A percentile compares a stretch with the other conserved stretches of the same genome.
Evolutionary conservation across 2,888 invertebrate species (phyloP).

Genomic region (Caenorhabditis drosophilae): DNA sequence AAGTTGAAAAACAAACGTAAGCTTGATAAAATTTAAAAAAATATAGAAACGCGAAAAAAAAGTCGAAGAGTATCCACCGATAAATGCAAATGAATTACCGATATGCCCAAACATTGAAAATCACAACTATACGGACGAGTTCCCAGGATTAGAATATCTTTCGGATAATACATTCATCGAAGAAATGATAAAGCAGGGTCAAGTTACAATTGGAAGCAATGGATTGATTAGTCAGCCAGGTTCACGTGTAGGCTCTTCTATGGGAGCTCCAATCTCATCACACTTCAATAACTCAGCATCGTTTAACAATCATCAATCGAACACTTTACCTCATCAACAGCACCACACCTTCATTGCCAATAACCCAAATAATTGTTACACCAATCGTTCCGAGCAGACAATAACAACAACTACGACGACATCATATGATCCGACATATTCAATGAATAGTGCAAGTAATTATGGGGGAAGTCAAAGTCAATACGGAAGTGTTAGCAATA

Average conservation of each 20-base stretch:
- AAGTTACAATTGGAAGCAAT: constrained; percentile 23
- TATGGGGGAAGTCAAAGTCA: constrained; percentile 15
- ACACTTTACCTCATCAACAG: constrained; percentile 25
- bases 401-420: constrained; percentile 20
- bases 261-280: constrained; percentile 23
- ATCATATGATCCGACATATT: constrained; percentile 13
- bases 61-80: constrained; percentile 19
- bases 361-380: constrained; percentile 34
- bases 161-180: constrained; percentile 44
- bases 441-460: constrained; percentile 12
- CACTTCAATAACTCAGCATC: constrained; percentile 20
- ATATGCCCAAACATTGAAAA: constrained; percentile 38
- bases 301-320: constrained; percentile 17
- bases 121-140: constrained; percentile 43
- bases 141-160: constrained; percentile 45
- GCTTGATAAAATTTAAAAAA: not conserved
- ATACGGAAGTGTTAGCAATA: constrained; percentile 28
- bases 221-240: constrained; percentile 37
- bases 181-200: constrained; percentile 34
- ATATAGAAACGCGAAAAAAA: constrained; percentile 18
- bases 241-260: constrained; percentile 24
- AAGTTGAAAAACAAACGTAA: not conserved
- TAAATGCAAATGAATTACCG: constrained; percentile 30
- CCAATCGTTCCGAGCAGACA: constrained; percentile 15
- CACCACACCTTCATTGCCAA: constrained; percentile 10